Evolutionary conservation across 2,797 vertebrate species (phyloP), one percentile per base, ranked within the genome.

Genomic region (Enteromius thamalakanensis): DNA sequence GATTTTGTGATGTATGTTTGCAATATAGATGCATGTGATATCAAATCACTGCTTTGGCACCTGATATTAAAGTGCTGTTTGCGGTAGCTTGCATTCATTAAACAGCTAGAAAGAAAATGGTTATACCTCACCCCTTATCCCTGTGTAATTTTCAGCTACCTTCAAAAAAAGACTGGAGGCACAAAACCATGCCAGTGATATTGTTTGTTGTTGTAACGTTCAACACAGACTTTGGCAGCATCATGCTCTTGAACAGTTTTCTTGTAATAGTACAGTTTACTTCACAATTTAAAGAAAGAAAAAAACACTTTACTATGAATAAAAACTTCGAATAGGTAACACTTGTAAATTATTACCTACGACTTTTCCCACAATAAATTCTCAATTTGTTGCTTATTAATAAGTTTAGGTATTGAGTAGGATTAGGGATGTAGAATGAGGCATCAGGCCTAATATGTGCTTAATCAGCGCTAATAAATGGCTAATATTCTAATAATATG

Each of bases 11-110:
- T 60, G 53, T 60, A 60, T 71, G 51, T 58, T 49, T 80, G 79
- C 79, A 80, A 71, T 71, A 71, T 80, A n/a, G 51, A 58, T 71
- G 78, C 34, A 29, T 79, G 47, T 21, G 11, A 55, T 70, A 80
- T 70, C 21, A 58, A 29, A 80, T 80, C 17, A 42, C 47, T 45
- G 37, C 26, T 51, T 34, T 80, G 21, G 49, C 34, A 70, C 32
- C 47, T 80, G 34, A 68, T 80, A 70, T 80, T 80, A 80, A 80
- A 80, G 49, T 55, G 26, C 40, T 55, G 34, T 80, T 80, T 80
- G 49, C 42, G 49, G n/a, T 53, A 26, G 34, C 32, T 65, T 69
- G 15, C 14, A 19, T 70, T 69, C 8, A 40, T 69, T 51, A 49
- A 79, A 34, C 6, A 6, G 37, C 45, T 34, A 51, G 45, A 79